Evolutionary conservation across 2,888 invertebrate genomes (phyloP).

Genomic region (Sipha maydis): DNA sequence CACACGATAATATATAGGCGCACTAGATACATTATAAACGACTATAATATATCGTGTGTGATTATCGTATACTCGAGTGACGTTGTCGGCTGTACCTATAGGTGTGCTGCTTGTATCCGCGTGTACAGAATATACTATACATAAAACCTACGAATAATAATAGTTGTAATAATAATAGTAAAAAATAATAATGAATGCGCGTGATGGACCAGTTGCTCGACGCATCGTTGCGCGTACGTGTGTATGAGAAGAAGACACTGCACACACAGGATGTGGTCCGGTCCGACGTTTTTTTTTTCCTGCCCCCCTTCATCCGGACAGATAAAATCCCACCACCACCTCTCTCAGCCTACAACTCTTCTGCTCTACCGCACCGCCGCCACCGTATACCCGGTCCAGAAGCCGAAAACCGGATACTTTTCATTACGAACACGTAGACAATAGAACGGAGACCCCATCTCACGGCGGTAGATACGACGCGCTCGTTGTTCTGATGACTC

Average conservation of each 20-base stretch:
- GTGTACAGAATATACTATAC: background rate
- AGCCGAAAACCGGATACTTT: constrained; percentile 62
- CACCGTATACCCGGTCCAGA: constrained; percentile 44
- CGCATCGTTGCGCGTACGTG: constrained; percentile 50
- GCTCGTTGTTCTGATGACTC: constrained; percentile 43
- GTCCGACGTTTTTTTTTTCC: constrained; percentile 45
- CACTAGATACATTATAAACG: background rate
- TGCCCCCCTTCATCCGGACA: constrained; percentile 42
- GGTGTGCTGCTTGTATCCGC: background rate
- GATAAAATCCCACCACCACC: constrained; percentile 26
- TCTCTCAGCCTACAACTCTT: background rate
- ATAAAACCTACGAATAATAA: background rate
- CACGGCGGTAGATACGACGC: constrained; percentile 10
- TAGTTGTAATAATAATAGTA: background rate
- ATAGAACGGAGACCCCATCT: constrained; percentile 49
- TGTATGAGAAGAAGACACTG: constrained; percentile 25
- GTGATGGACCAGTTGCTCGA: constrained; percentile 50
- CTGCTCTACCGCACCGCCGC: background rate
- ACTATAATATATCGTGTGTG: constrained; percentile 5
- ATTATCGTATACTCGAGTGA: constrained; percentile 53
- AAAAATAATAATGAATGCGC: background rate
- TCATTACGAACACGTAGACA: constrained; percentile 61
- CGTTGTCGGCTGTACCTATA: constrained; percentile 16
- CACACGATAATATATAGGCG: background rate
- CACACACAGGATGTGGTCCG: constrained; percentile 60